A percentile compares a stretch with the other conserved stretches of the same genome.
phyloP scores from a whole-genome alignment of 2,797 vertebrate genomes.

The Anguilla pacifica region DNA sequence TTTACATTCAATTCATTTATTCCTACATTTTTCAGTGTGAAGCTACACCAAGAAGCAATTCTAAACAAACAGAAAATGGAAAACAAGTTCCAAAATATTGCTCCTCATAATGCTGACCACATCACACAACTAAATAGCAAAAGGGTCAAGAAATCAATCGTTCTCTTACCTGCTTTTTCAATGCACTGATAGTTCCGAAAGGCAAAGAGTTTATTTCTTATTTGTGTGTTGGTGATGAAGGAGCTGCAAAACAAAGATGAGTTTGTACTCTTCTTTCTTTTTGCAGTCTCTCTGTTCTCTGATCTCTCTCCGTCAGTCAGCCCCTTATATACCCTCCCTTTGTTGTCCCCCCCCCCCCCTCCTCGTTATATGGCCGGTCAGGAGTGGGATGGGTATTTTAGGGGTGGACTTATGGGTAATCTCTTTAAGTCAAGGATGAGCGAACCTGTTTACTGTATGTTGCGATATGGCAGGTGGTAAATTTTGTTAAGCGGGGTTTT shows the following conservation, averaged over 20 bases:
- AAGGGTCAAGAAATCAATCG: not conserved
- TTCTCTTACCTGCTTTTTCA: not conserved
- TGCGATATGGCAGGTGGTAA: not conserved
- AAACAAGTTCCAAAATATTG: not conserved
- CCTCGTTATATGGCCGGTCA: not conserved
- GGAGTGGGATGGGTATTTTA: not conserved
- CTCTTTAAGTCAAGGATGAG: not conserved
- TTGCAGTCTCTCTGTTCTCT: constrained; percentile 11
- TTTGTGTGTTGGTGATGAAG: not conserved
- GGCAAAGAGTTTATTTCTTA: not conserved
- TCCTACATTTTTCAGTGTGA: not conserved
- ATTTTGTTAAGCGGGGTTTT: not conserved
- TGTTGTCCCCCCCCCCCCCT: not conserved
- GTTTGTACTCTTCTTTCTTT: constrained; percentile 3
- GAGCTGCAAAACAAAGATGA: constrained; percentile 14
- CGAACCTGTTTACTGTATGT: not conserved
- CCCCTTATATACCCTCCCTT: not conserved
- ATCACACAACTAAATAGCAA: not conserved
- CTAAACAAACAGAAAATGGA: not conserved
- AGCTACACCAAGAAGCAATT: not conserved
- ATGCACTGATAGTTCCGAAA: not conserved
- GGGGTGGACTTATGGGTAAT: not conserved
- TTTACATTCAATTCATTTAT: not conserved
- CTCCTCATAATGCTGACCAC: not conserved
- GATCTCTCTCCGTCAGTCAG: not conserved